Evolutionary conservation across 2,113 vertebrate genomes (phyloP), one percentile per base, ranked within the genome.

Genomic region (Misgurnus mizolepis): DNA sequence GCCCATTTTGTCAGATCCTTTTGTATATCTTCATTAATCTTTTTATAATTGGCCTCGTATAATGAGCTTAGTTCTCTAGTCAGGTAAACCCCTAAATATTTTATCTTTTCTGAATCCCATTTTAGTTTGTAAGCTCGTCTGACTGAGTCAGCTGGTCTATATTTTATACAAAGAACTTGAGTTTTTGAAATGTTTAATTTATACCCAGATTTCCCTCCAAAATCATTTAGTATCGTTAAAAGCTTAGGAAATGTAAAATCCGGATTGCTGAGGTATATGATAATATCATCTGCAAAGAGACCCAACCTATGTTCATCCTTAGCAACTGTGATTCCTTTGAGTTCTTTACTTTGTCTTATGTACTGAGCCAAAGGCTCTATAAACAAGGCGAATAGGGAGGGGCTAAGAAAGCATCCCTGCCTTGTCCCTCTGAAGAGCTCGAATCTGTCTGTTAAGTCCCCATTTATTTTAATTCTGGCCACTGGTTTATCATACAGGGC

Each of bases 111-210:
- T 3, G 53, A 9, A 6, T 75, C 34, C 72, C 72, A 75, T 60
- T 74, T 74, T 12, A 66, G 40, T 10, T 66, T 75, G n/a, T 75
- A 43, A n/a, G 34, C 41, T 18, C 61, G 55, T 12, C 53, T 14
- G 15, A 60, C 61, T 14, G 53, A 17, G 40, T 41, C 12, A 39
- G 14, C 14, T 41, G 53, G 72, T 14, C 14, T 17, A 34, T 61
- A 60, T 7, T 15, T 39, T 2, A 60, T 15, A 15, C 34, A 4
- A 3, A 75, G 27, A 11, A 61, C 34, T 15, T 75, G 55, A 41
- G 72, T 60, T 75, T 75, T 75, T 14, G 34, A 41, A n/a, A 75
- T 39, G 27, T 75, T 75, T 7, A 41, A 8, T 41, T 75, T 61
- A 60, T 75, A 34, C 22, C 58, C 72, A 41, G 72, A 75, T 12